phyloP scores from a whole-genome alignment of 2,888 invertebrate genomes.

The Acanthosoma haemorrhoidale region DNA sequence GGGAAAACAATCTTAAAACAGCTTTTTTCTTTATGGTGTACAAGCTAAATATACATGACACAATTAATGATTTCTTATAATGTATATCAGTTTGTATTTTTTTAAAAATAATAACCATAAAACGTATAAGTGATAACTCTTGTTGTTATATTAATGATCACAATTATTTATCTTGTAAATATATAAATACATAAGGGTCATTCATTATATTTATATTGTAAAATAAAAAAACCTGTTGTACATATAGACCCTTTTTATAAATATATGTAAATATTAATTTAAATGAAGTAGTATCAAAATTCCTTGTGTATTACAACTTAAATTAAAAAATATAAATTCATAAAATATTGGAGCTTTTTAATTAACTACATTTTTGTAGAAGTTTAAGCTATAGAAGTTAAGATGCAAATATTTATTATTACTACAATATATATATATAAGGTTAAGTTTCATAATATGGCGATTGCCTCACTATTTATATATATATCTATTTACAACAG shows the following conservation, averaged over 20 bases:
- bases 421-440: background rate
- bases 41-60: background rate
- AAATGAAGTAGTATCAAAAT: conserved; percentile 20
- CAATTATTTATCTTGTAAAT: conserved; percentile 5
- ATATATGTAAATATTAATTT: conserved; percentile 27
- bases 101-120: background rate
- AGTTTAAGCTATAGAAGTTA: background rate
- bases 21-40: no score
- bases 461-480: background rate
- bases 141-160: conserved; percentile 6
- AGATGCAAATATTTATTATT: background rate
- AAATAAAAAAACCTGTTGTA: conserved; percentile 6
- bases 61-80: background rate
- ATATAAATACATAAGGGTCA: conserved; percentile 7
- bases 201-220: conserved; percentile 27
- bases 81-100: background rate
- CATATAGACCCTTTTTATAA: conserved; percentile 19
- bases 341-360: conserved; percentile 26
- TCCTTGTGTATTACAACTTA: conserved; percentile 18
- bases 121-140: background rate
- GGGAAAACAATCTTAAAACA: no score
- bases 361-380: conserved; percentile 14
- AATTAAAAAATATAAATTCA: conserved; percentile 20
- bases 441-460: background rate
- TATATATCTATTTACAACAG: no score